Evolutionary conservation across 1,140 invertebrate genomes (phyloP).

Genomic region (Ceratosolen solmsi): DNA sequence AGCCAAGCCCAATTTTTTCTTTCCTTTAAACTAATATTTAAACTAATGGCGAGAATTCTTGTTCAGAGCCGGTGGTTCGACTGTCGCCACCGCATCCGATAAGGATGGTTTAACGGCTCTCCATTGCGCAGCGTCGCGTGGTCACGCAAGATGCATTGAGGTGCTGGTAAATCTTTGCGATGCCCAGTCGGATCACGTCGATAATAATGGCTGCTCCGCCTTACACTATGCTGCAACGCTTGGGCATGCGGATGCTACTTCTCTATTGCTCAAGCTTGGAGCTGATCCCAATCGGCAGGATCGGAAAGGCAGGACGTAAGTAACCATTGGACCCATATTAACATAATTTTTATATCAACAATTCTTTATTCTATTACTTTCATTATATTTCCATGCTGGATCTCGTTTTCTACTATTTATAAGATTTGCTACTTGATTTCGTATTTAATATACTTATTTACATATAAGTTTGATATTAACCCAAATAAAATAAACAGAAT

Average conservation of each 20-base stretch:
- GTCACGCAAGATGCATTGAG: conserved; percentile 94
- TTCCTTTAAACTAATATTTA: too few relatives aligned
- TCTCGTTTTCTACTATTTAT: too few relatives aligned
- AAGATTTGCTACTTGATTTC: too few relatives aligned
- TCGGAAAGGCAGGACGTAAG: conserved; percentile 89
- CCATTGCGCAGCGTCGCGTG: conserved; percentile 96
- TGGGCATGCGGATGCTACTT: conserved; percentile 94
- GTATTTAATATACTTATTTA: too few relatives aligned
- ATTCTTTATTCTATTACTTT: too few relatives aligned
- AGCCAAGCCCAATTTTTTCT: too few relatives aligned
- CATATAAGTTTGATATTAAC: too few relatives aligned
- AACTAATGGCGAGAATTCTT: background rate
- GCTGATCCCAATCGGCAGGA: conserved; percentile 94
- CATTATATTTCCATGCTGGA: too few relatives aligned
- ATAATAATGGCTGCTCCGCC: conserved; percentile 94
- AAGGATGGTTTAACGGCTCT: conserved; percentile 90
- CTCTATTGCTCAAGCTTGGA: conserved; percentile 89
- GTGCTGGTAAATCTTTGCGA: conserved; percentile 91
- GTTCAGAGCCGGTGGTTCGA: conserved; percentile 68
- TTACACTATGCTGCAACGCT: conserved; percentile 97
- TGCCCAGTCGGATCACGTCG: conserved; percentile 85
- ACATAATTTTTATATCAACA: too few relatives aligned
- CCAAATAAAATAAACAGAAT: too few relatives aligned
- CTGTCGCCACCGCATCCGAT: conserved; percentile 68
- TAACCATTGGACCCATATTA: too few relatives aligned